phyloP scores from a whole-genome alignment of 2,797 vertebrate species.

The Euthynnus affinis region DNA sequence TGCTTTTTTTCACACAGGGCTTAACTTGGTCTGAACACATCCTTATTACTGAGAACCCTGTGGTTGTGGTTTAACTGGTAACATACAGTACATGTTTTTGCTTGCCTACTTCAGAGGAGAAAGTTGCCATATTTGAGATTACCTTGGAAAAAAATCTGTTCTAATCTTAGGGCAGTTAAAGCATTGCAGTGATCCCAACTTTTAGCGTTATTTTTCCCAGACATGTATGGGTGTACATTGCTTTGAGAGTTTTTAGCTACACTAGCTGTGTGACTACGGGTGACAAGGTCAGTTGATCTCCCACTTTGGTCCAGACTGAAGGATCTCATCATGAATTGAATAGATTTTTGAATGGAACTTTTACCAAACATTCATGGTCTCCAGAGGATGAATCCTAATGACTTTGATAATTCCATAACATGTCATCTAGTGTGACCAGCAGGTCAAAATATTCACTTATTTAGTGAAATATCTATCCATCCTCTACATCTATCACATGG shows the following conservation, averaged over 20 bases:
- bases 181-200: background rate
- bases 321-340: background rate
- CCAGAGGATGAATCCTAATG: background rate
- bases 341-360: background rate
- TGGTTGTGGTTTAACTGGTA: background rate
- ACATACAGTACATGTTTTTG: background rate
- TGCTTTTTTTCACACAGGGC: background rate
- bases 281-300: background rate
- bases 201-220: background rate
- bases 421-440: background rate
- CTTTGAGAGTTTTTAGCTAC: background rate
- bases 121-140: background rate
- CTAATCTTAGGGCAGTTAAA: background rate
- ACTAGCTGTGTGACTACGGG: background rate
- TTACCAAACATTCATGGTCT: background rate
- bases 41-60: background rate
- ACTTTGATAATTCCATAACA: background rate
- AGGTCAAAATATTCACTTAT: background rate
- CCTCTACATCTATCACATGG: background rate
- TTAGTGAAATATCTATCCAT: background rate
- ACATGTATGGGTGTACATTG: background rate
- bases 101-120: background rate
- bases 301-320: conserved; percentile 5
- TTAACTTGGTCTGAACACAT: background rate
- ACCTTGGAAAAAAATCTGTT: background rate